Evolutionary conservation across 2,113 vertebrate species (phyloP).

Genomic region (Enhydra lutris): DNA sequence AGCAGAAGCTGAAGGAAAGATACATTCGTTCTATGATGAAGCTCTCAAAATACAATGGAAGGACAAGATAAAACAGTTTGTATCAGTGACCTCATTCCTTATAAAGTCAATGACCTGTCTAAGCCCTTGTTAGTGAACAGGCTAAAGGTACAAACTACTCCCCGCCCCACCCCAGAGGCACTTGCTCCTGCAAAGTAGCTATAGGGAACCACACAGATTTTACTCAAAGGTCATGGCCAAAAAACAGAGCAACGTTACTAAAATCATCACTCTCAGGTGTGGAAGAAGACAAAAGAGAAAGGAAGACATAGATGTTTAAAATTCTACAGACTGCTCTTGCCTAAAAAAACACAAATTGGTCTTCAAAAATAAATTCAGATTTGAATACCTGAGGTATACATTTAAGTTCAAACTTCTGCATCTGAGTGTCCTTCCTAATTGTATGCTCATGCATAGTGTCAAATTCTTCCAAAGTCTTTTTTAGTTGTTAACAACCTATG

Average conservation of each 20-base stretch:
- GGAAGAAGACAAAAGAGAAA: not conserved
- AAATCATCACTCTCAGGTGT: not conserved
- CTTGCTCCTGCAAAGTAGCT: not conserved
- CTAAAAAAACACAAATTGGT: not conserved
- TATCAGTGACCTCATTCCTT: not conserved
- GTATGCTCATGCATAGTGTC: not conserved
- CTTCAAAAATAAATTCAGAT: constrained; percentile 19
- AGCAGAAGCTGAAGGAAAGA: not conserved
- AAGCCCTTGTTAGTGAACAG: not conserved
- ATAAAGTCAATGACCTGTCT: not conserved
- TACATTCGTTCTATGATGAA: not conserved
- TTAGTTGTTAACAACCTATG: not conserved
- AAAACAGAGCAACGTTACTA: not conserved
- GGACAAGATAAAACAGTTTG: not conserved
- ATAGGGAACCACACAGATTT: not conserved
- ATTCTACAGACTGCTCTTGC: not conserved
- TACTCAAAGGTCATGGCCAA: not conserved
- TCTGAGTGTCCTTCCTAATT: not conserved
- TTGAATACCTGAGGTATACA: not conserved
- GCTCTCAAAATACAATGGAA: not conserved
- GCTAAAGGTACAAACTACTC: not conserved
- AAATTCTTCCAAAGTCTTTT: not conserved
- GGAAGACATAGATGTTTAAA: not conserved
- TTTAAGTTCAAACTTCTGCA: not conserved
- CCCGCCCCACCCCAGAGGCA: too few relatives aligned